These are phyloP conservation scores for Motacilla alba DNA, from an alignment of 2,113 vertebrate species.

Conservation along the genomic window DNA sequence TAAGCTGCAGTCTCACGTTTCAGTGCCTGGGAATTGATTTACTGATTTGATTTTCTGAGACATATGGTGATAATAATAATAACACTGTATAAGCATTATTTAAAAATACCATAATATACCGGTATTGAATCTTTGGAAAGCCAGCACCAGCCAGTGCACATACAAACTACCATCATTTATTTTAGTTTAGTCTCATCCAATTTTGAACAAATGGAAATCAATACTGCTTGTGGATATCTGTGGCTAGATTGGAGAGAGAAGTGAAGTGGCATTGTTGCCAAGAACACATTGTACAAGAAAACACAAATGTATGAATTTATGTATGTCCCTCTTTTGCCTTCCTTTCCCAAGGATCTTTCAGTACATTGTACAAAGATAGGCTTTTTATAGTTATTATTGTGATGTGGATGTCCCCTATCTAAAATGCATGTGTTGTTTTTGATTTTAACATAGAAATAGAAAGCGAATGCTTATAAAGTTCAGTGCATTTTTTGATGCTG, in stretches of 20 bases:
- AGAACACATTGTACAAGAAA: neutral
- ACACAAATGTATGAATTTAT: neutral
- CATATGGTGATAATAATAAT: constrained; percentile 16
- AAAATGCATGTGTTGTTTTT: neutral
- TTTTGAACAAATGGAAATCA: constrained; percentile 46
- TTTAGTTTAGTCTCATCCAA: constrained; percentile 33
- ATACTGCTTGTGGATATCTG: neutral
- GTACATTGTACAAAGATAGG: neutral
- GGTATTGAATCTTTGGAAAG: neutral
- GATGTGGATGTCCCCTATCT: neutral
- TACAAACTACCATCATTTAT: constrained; percentile 18
- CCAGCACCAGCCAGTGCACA: neutral
- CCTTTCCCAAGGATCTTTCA: neutral
- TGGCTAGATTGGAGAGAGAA: neutral
- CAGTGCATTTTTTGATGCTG: neutral
- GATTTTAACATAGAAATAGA: neutral
- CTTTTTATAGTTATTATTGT: neutral
- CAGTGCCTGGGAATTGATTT: constrained; percentile 44
- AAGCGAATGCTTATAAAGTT: neutral
- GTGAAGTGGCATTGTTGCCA: neutral
- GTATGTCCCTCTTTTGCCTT: neutral
- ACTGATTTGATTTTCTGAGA: constrained; percentile 37
- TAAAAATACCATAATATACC: neutral
- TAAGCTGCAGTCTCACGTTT: neutral
- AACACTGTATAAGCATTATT: constrained; percentile 35